Evolutionary conservation across 2,797 vertebrate genomes (phyloP), one percentile per base, ranked within the genome.

Genomic region (Antennarius maculatus): DNA sequence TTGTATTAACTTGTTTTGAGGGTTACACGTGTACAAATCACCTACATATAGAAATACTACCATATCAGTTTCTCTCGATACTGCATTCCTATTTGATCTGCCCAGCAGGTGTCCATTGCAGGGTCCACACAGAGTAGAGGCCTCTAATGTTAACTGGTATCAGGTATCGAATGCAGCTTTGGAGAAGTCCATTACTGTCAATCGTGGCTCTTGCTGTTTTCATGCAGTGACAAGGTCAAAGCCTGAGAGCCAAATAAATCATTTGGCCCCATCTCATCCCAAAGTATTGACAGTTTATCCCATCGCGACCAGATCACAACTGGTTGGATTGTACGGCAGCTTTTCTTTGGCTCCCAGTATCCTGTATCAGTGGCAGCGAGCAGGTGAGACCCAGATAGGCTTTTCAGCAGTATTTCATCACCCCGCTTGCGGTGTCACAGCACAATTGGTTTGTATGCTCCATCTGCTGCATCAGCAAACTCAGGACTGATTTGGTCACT

Each of bases 381-480:
- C 88, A 92, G 91, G 90, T 92, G 90, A 87, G 90, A 91, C 91
- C 91, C 84, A 91, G 80, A 89, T 91, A 86, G 80, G 76, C 81
- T 69, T 79, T 76, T 75, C 77, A 0, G 7, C 4, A 82, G 88
- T 92, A 80, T 90, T 94, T 91, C 77, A 93, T 93, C 93, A 93
- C 85, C 53, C 66, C 9, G 81, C 88, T 87, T 79, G 80, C 89
- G 89, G 85, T 86, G 92, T 94, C 93, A 93, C 51, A 43, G 88
- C 79, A 92, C 92, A 91, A 91, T 92, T 87, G 92, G 83, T 84
- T 85, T 78, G 87, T 88, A 81, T 85, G 79, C 67, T 68, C 73
- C 80, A 63, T 86, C 78, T 88, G 92, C 91, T 90, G 88, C 65
- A 78, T 94, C 91, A 92, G 93, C 92, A 90, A 55, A 86, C 84